Evolutionary conservation across 2,888 invertebrate genomes (phyloP).

Genomic region (Stenotaenia linearis): DNA sequence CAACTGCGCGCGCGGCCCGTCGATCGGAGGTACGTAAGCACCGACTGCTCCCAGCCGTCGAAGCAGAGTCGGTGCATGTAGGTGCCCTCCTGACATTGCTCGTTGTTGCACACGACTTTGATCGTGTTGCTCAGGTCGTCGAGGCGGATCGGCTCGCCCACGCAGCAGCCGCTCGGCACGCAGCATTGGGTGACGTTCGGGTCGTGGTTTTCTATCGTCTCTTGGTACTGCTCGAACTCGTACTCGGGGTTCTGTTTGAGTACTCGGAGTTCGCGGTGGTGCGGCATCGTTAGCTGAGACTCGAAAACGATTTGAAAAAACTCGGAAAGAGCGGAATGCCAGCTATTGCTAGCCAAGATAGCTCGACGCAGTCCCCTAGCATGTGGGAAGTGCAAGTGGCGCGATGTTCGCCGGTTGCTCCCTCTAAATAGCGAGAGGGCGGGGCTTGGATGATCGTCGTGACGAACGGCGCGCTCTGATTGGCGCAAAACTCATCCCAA

Average conservation of each 20-base stretch:
- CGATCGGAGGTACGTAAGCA: slow-evolving; percentile 79
- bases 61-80: slow-evolving; percentile 96
- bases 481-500: background rate
- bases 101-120: slow-evolving; percentile 90
- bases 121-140: slow-evolving; percentile 73
- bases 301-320: no score
- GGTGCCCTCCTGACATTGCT: slow-evolving; percentile 76
- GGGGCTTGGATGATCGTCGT: background rate
- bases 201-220: slow-evolving; percentile 43
- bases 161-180: slow-evolving; percentile 60
- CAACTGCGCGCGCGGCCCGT: slow-evolving; percentile 88
- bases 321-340: no score
- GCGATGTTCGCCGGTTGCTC: background rate
- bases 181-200: slow-evolving; percentile 65
- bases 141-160: slow-evolving; percentile 40
- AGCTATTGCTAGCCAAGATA: no score
- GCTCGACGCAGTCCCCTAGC: no score
- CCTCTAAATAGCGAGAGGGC: background rate
- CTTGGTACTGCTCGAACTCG: background rate
- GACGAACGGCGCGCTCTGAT: background rate
- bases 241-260: background rate
- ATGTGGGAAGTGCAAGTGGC: background rate
- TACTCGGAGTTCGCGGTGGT: slow-evolving; percentile 19
- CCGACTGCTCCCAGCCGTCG: slow-evolving; percentile 85
- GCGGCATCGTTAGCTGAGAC: background rate